Evolutionary conservation across 2,113 vertebrate genomes (phyloP).

Genomic region (Plecotus auritus): DNA sequence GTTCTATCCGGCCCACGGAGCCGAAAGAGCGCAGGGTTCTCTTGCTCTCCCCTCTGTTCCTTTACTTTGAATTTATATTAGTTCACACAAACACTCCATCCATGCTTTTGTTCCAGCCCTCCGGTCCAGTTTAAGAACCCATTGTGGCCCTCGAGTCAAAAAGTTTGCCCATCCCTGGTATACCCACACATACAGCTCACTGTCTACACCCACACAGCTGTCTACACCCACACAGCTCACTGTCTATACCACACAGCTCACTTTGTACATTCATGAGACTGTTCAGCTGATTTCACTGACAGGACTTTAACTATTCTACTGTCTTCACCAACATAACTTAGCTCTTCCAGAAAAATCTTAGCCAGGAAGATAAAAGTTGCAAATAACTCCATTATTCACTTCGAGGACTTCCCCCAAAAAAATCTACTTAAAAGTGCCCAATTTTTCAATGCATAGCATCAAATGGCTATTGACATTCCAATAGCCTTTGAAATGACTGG

Average conservation of each 20-base stretch:
- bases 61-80: no score
- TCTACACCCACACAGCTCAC: neutral
- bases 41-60: no score
- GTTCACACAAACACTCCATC: no score
- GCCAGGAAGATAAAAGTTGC: neutral
- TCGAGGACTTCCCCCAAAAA: neutral
- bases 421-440: neutral
- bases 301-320: neutral
- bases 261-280: neutral
- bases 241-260: neutral
- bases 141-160: no score
- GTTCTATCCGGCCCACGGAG: no score
- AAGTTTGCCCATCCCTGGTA: no score
- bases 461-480: neutral
- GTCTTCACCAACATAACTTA: neutral
- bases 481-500: neutral
- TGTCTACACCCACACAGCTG: neutral
- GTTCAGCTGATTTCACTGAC: neutral
- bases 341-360: neutral
- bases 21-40: no score
- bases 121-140: no score
- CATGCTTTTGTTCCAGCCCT: no score
- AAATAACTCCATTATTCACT: neutral
- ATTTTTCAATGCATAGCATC: neutral
- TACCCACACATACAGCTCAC: no score